Conservation (phyloP, 64 coral and sea anemone species). For the Catalaphyllia jardinei region DNA sequence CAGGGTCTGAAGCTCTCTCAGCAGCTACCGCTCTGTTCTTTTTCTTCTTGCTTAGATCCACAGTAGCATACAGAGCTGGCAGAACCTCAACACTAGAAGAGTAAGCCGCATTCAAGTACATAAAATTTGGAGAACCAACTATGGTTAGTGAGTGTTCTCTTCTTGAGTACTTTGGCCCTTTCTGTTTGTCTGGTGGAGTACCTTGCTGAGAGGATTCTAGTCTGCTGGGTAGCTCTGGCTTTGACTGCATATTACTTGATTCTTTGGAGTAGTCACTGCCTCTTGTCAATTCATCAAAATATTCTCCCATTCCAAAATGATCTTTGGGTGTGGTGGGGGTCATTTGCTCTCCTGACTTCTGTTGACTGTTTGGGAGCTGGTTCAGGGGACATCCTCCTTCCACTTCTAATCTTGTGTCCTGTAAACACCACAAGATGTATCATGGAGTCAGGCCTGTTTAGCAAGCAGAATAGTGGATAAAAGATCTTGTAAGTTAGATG, state of each 20-base stretch:
- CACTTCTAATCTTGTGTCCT: background rate
- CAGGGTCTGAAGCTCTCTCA: conserved; percentile 21
- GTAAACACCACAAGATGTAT: conserved; percentile 52
- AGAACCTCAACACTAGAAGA: conserved; percentile 88
- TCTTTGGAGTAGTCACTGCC: conserved; percentile 36
- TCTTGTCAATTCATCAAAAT: conserved; percentile 41
- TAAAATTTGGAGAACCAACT: conserved; percentile 80
- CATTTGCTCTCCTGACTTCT: background rate
- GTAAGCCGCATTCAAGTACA: conserved; percentile 73
- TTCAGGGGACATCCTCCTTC: background rate
- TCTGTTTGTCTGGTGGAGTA: conserved; percentile 1
- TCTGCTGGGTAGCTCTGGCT: background rate
- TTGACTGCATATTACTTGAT: background rate
- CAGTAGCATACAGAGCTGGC: conserved; percentile 73
- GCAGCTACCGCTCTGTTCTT: conserved; percentile 39
- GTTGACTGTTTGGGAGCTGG: background rate
- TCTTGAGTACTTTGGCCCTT: background rate
- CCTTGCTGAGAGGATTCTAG: conserved; percentile 1
- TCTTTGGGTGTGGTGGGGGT: background rate
- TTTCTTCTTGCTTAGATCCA: conserved; percentile 80
- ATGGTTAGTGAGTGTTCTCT: conserved; percentile 37
- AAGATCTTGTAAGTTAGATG: conserved; percentile 23
- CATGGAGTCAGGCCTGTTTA: conserved; percentile 37
- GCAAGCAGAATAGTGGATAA: conserved; percentile 39
- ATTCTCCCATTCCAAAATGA: background rate